phyloP scores from a whole-genome alignment of 2,888 invertebrate species.

The Brachylomia viminalis region DNA sequence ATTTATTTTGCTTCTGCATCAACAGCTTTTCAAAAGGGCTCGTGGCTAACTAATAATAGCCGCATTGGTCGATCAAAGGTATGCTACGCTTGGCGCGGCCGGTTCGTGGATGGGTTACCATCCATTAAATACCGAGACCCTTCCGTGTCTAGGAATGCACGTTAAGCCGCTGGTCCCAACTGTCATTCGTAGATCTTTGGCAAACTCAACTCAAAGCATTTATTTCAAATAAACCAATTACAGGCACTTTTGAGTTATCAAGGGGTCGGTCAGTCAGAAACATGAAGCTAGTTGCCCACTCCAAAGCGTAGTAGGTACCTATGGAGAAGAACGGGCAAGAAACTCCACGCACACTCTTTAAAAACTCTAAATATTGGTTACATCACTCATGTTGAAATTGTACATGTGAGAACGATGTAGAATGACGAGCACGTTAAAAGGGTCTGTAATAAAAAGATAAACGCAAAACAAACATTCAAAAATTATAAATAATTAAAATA shows the following conservation, averaged over 20 bases:
- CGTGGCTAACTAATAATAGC: background rate
- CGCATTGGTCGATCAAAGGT: background rate
- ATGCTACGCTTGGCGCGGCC: background rate
- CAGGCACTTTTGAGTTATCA: background rate
- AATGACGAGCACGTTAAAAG: background rate
- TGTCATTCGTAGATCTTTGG: background rate
- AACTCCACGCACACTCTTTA: background rate
- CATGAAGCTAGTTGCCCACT: background rate
- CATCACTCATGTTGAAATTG: background rate
- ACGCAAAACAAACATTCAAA: background rate
- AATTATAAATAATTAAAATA: background rate
- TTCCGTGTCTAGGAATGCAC: background rate
- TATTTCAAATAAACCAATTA: background rate
- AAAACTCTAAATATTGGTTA: background rate
- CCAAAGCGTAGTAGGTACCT: background rate
- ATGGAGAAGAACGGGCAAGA: background rate
- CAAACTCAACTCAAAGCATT: background rate
- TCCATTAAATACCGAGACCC: background rate
- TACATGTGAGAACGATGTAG: background rate
- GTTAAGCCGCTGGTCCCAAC: background rate
- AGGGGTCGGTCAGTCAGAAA: background rate
- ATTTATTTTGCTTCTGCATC: background rate
- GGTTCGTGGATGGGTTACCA: background rate
- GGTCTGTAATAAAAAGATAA: background rate
- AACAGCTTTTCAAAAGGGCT: background rate